Evolutionary conservation across 2,888 invertebrate species (phyloP).

Genomic region (Microctonus hyperodae): DNA sequence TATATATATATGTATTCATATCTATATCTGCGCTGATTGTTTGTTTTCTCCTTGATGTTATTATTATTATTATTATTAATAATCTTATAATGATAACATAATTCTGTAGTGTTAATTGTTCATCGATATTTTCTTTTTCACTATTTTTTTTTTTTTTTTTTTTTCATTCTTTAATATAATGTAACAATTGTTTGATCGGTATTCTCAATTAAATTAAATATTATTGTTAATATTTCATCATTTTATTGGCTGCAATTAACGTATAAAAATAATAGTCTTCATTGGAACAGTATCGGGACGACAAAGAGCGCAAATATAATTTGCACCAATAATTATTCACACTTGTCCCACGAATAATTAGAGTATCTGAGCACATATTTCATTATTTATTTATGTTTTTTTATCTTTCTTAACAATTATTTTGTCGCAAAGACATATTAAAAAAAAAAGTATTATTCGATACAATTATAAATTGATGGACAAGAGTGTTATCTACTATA

Average conservation of each 20-base stretch:
- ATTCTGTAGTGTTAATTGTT: slow-evolving; percentile 14
- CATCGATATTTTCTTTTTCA: background rate
- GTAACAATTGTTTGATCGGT: slow-evolving; percentile 10
- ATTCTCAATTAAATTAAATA: slow-evolving; percentile 27
- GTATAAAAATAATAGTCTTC: slow-evolving; percentile 62
- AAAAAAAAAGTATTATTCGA: background rate
- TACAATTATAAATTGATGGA: slow-evolving; percentile 29
- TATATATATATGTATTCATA: slow-evolving; percentile 29
- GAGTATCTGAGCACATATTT: slow-evolving; percentile 51
- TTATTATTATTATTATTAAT: slow-evolving; percentile 36
- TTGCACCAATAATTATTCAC: slow-evolving; percentile 37
- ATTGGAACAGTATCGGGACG: slow-evolving; percentile 40
- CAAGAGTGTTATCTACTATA: slow-evolving; percentile 16
- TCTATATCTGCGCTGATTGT: slow-evolving; percentile 30
- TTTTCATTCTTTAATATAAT: background rate
- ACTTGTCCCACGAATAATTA: slow-evolving; percentile 43
- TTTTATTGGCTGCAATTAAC: slow-evolving; percentile 32
- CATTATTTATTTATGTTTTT: slow-evolving; percentile 25
- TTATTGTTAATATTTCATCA: slow-evolving; percentile 30
- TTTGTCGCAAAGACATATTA: background rate
- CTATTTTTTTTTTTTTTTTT: background rate
- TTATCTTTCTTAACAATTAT: background rate
- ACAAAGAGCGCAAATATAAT: slow-evolving; percentile 25
- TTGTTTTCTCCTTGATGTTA: slow-evolving; percentile 29
- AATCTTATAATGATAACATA: slow-evolving; percentile 37